Base-by-base conservation (phyloP, 2,797 vertebrate genomes). In the Oryzias dopingdopingensis region DNA sequence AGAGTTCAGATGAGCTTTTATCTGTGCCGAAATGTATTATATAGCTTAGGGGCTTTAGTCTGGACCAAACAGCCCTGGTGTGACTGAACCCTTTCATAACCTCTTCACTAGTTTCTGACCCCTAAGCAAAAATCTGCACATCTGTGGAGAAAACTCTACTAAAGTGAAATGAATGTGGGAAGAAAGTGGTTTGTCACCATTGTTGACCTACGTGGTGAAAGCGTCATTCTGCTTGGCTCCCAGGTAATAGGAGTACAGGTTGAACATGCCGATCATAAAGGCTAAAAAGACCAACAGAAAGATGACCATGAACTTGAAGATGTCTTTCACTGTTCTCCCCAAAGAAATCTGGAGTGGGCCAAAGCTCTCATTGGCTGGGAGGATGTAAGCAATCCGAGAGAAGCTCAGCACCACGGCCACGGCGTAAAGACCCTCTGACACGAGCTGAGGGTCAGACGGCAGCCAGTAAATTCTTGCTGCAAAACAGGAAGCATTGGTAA, bases 241-340 rank as follows among this genome's bases (percentile, higher is more conserved):
- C 67, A 95, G 86, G 79, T 99, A 99, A 79, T 99, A 96, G 4
- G 97, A 99, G 84, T 98, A 99, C 49, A 99, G 92, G 82, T 99
- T 99, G 86, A 99, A 99, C 97, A 99, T 99, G 78, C 97, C 97
- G 24, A 99, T 97, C 97, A 99, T 99, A 86, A 99, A 99, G 18
- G 97, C 97, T 88, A 99, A 90, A 77, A 99, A 99, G 56, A 99
- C 97, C 89, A 98, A 90, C 79, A 99, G 94, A 86, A 99, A 99
- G 90, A 99, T 99, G 79, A 99, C 96, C 97, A 99, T 99, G 82
- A 99, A 99, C 79, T 99, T 99, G 82, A 99, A 97, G 86, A 99
- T 99, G 80, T 99, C 96, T 79, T 99, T 99, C 6, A 99, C 97
- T 0, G 97, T 99, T 68, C 97, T 91, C 59, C 97, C 97, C 26